phyloP scores from a whole-genome alignment of 30 jellyfish, hydroid and myxozoan species.

The Aurelia sp. region DNA sequence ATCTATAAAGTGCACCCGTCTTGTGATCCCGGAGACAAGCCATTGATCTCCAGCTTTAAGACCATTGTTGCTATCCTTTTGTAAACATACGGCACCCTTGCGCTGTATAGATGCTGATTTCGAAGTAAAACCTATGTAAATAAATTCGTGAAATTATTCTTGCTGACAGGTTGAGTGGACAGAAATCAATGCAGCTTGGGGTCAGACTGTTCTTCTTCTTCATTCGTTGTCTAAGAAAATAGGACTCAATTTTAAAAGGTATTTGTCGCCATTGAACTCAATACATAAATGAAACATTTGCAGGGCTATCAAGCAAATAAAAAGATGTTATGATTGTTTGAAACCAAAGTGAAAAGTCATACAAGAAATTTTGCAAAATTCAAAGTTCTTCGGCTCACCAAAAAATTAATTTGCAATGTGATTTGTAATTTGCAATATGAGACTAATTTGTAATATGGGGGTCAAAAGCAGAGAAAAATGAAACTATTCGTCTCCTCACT shows the following conservation, averaged over 20 bases:
- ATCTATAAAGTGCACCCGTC: too few species aligned
- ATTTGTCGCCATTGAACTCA: neutral
- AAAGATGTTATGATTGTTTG: too few species aligned
- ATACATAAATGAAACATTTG: neutral
- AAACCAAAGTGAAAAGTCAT: too few species aligned
- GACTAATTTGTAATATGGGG: too few species aligned
- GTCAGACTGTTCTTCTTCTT: conserved; percentile 91
- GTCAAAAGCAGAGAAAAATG: too few species aligned
- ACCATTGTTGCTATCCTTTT: neutral
- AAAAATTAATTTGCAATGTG: too few species aligned
- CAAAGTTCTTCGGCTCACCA: too few species aligned
- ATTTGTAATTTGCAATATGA: too few species aligned
- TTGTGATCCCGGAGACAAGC: too few species aligned
- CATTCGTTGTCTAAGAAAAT: conserved; percentile 89
- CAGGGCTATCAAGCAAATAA: too few species aligned
- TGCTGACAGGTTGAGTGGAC: conserved; percentile 88
- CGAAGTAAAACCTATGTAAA: neutral
- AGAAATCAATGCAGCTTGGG: conserved; percentile 98
- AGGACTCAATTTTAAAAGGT: conserved; percentile 85
- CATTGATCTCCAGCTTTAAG: neutral
- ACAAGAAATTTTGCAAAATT: too few species aligned
- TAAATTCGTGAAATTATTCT: neutral
- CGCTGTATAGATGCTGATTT: neutral
- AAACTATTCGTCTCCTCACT: too few species aligned
- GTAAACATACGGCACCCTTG: neutral